Percentiles rank a stretch among this genome's conserved stretches.
Evolutionary conservation across 2,888 invertebrate genomes (phyloP).

Genomic region (Platycnemis pennipes): DNA sequence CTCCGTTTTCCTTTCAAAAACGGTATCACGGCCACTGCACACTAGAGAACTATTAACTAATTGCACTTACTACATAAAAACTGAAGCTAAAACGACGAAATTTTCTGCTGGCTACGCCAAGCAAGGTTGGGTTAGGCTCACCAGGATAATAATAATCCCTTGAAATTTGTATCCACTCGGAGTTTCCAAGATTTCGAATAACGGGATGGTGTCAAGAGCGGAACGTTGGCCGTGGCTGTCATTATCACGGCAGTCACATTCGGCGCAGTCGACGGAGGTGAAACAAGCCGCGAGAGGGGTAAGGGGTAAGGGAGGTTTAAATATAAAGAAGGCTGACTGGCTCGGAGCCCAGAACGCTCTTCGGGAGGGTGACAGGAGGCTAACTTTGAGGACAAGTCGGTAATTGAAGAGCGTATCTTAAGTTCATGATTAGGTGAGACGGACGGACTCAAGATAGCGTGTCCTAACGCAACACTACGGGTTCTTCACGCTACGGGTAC

Average conservation of each 20-base stretch:
- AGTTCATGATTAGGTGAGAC: constrained; percentile 32
- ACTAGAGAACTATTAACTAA: too few relatives aligned
- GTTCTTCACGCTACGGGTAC: background rate
- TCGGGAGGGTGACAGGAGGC: background rate
- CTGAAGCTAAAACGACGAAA: background rate
- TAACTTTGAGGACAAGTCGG: background rate
- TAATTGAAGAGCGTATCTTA: background rate
- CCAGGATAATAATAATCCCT: background rate
- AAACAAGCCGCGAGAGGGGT: background rate
- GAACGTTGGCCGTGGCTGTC: background rate
- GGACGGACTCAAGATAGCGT: background rate
- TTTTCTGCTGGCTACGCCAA: background rate
- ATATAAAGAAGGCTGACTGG: constrained; percentile 14
- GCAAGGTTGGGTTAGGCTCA: background rate
- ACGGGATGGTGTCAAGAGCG: background rate
- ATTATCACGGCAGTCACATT: constrained; percentile 3
- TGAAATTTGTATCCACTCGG: background rate
- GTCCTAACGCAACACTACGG: too few relatives aligned
- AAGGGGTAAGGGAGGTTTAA: background rate
- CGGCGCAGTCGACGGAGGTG: background rate
- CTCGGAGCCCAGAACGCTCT: background rate
- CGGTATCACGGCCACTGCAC: too few relatives aligned
- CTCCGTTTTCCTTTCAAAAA: too few relatives aligned
- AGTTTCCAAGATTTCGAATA: background rate
- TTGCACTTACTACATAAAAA: background rate